Base-by-base conservation (phyloP, 2,888 invertebrate genomes). In the Anticlea derivata region DNA sequence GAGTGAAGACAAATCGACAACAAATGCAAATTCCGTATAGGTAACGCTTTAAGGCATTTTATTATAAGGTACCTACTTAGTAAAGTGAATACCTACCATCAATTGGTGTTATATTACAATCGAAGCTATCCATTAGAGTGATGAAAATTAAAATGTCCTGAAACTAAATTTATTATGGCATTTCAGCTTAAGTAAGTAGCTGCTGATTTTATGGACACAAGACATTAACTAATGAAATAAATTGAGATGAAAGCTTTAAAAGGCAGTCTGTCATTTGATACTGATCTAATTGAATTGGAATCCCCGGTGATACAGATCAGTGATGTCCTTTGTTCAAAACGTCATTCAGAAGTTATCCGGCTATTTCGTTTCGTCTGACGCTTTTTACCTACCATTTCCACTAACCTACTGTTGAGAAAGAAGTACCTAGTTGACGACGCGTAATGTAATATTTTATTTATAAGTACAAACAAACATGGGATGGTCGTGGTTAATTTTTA, bases 121-220 rank as follows among this genome's bases (percentile, higher is more conserved):
- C 48, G 29, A 58, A 47, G 27, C 53, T 57, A 30, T 35, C 58
- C 53, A 68, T 65, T 65, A 61, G 50, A 37, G 38, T 61, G 50
- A 66, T 63, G 52, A 63, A 64, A 59, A 39, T 50, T 34, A 10
- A 29, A 49, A 37, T 26, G 20, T 26, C n/a, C 20, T 7, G 7
- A 30, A 33, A 38, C 11, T 24, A 44, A 45, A 50, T 44, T 35
- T 33, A 2, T 20, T 40, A 20, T 22, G 11, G 11, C 22, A 10
- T 40, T 38, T 31, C 17, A 20, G 22, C 11, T 41, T 27, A 2
- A 13, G 17, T 39, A 45, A 49, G 35, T 55, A 49, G 38, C 52
- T 55, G 30, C 50, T 26, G 30, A 55, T 61, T 63, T 58, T 53
- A 60, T 55, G 30, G 48, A 30, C 34, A 57, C n/a, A 12, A 41